phyloP scores from a whole-genome alignment of 1,140 invertebrate genomes.

The Aphaenogaster rudis region DNA sequence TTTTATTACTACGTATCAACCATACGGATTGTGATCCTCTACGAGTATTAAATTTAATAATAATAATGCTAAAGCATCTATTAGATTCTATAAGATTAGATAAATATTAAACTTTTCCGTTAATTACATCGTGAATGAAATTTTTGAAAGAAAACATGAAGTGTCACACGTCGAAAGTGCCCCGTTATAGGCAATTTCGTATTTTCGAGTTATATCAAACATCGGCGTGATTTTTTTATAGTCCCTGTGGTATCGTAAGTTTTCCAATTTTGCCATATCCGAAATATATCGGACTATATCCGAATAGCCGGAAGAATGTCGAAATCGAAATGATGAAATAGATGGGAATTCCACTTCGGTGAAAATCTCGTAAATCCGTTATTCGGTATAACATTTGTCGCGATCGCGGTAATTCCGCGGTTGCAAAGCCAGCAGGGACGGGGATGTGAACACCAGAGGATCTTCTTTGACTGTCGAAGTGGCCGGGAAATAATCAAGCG shows the following conservation, averaged over 20 bases:
- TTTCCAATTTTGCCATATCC: constrained; percentile 7
- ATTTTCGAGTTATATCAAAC: not conserved
- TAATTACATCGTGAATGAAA: not conserved
- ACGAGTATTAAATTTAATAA: too few species aligned
- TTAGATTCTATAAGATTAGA: not conserved
- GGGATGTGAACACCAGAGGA: constrained; percentile 32
- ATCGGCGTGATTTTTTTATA: not conserved
- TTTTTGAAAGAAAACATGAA: not conserved
- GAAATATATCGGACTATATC: not conserved
- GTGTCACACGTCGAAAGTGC: not conserved
- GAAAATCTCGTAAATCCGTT: constrained; percentile 61
- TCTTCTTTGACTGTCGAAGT: constrained; percentile 50
- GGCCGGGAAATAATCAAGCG: constrained; percentile 76
- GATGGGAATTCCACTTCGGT: constrained; percentile 29
- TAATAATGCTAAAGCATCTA: too few species aligned
- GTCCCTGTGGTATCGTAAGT: not conserved
- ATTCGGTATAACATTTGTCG: constrained; percentile 64
- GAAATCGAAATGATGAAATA: not conserved
- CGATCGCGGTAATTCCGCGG: constrained; percentile 34
- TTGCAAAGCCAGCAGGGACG: constrained; percentile 30
- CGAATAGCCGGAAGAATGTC: not conserved
- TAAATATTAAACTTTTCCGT: not conserved
- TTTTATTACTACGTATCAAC: too few species aligned
- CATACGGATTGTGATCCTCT: too few species aligned
- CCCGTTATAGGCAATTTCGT: not conserved